Percentiles rank a stretch among this genome's conserved stretches.
phyloP scores from a whole-genome alignment of 2,888 invertebrate species.

The Melanargia galathea region DNA sequence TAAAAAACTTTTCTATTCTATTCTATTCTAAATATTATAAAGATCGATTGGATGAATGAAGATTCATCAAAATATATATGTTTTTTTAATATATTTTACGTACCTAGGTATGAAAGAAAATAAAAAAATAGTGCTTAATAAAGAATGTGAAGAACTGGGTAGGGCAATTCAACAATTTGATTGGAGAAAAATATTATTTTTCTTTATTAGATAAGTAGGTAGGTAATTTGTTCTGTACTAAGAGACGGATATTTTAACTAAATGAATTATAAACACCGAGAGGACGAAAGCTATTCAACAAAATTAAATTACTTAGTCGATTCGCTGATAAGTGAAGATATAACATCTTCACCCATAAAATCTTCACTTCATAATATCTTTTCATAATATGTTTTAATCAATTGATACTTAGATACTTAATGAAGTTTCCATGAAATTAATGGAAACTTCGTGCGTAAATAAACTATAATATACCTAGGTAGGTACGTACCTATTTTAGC shows the following conservation, averaged over 20 bases:
- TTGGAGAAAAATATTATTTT: neutral
- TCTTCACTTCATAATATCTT: no score
- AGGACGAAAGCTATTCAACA: conserved; percentile 36
- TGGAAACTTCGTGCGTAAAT: no score
- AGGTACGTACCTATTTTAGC: no score
- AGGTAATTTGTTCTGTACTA: neutral
- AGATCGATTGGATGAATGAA: conserved; percentile 6
- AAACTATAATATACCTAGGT: no score
- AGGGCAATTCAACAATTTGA: no score
- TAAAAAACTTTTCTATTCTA: no score
- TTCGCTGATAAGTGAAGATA: conserved; percentile 16
- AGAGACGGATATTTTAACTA: neutral
- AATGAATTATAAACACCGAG: conserved; percentile 29
- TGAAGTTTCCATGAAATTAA: no score
- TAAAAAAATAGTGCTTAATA: no score
- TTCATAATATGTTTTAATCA: no score
- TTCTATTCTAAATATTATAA: neutral
- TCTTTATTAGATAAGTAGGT: neutral
- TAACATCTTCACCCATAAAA: no score
- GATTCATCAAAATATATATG: neutral
- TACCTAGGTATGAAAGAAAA: neutral
- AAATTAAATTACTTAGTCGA: conserved; percentile 35
- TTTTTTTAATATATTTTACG: neutral
- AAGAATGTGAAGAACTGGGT: no score
- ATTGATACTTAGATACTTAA: no score